Percentiles rank a stretch among this genome's conserved stretches.
These are phyloP conservation scores for Zaprionus ornatus DNA, from an alignment of 1,140 invertebrate species.

Conservation along the genomic window DNA sequence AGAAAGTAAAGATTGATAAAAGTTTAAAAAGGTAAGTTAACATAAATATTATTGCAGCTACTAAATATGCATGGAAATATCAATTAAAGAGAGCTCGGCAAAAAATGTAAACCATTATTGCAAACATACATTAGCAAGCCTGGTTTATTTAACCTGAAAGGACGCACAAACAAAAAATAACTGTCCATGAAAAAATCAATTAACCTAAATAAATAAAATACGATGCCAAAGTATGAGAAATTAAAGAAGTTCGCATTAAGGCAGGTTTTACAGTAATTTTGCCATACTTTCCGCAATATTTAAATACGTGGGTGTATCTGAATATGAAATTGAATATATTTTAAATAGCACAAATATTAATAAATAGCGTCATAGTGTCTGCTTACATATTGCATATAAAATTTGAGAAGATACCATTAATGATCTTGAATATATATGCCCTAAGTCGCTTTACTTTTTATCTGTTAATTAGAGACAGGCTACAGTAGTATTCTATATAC, in stretches of 20 bases:
- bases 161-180: neutral
- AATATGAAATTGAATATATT: neutral
- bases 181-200: neutral
- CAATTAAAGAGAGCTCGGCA: conserved; percentile 34
- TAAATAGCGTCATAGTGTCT: too few species aligned
- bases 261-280: neutral
- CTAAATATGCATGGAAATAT: conserved; percentile 62
- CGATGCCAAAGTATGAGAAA: neutral
- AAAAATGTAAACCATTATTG: neutral
- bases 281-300: neutral
- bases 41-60: conserved; percentile 56
- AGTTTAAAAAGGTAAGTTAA: conserved; percentile 60
- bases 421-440: too few species aligned
- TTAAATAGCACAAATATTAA: too few species aligned
- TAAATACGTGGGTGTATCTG: neutral
- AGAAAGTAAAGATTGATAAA: conserved; percentile 22
- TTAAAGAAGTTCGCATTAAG: neutral
- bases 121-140: conserved; percentile 7
- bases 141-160: conserved; percentile 13
- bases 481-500: too few species aligned
- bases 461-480: too few species aligned
- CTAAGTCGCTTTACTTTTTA: too few species aligned
- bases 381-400: too few species aligned
- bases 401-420: too few species aligned
- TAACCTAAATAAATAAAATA: conserved; percentile 1